Percentiles rank a stretch among this genome's conserved stretches.
Evolutionary conservation across 2,888 invertebrate genomes (phyloP).

Genomic region (Oscheius onirici): DNA sequence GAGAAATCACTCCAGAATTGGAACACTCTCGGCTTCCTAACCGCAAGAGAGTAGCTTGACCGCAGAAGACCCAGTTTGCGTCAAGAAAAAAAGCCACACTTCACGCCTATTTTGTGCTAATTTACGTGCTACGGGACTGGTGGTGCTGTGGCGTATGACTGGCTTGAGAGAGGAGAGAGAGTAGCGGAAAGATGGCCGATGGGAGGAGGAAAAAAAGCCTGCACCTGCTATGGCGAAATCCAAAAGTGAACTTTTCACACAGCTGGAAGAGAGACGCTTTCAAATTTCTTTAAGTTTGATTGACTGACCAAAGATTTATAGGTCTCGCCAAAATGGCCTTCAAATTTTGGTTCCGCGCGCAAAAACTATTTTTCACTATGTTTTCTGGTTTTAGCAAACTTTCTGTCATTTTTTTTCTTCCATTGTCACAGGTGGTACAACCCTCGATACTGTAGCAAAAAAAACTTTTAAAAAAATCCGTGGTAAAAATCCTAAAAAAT

Average conservation of each 20-base stretch:
- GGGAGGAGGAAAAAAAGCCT: background rate
- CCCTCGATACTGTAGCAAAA: too few species aligned
- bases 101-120: constrained; percentile 17
- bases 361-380: too few species aligned
- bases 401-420: too few species aligned
- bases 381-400: too few species aligned
- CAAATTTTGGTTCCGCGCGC: too few species aligned
- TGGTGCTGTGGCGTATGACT: background rate
- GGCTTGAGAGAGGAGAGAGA: background rate
- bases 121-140: background rate
- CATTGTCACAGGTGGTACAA: too few species aligned
- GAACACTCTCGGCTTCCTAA: background rate
- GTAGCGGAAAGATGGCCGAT: background rate
- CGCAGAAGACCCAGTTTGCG: constrained; percentile 23
- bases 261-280: background rate
- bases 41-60: constrained; percentile 20
- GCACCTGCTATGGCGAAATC: background rate
- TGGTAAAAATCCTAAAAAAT: too few species aligned
- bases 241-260: background rate
- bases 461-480: too few species aligned
- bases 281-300: too few species aligned
- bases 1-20: constrained; percentile 28
- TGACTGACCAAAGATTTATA: background rate
- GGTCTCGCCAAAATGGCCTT: background rate
- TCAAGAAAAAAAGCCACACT: constrained; percentile 7